phyloP scores from a whole-genome alignment of 2,113 vertebrate genomes.

The Anas platyrhynchos region DNA sequence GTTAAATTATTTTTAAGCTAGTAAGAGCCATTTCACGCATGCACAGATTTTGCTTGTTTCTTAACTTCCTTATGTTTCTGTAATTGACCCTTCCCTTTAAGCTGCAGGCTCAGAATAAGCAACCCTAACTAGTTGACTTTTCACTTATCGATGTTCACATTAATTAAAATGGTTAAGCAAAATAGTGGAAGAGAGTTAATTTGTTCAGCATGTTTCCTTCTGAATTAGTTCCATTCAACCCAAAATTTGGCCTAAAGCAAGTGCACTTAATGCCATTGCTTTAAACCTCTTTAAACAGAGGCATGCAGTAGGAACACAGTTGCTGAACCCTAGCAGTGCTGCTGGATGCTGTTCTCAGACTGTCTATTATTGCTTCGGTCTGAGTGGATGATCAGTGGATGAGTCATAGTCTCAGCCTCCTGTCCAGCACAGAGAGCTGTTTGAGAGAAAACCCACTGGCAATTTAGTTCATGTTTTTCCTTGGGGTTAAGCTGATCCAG shows the following conservation, averaged over 20 bases:
- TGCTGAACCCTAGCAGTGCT: background rate
- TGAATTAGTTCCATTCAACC: slow-evolving; percentile 52
- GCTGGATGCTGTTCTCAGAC: background rate
- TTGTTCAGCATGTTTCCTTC: slow-evolving; percentile 57
- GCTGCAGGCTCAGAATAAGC: slow-evolving; percentile 16
- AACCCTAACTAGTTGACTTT: slow-evolving; percentile 10
- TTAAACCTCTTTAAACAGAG: slow-evolving; percentile 15
- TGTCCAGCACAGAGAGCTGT: slow-evolving; percentile 19
- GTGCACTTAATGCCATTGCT: slow-evolving; percentile 12
- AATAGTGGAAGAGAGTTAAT: slow-evolving; percentile 48
- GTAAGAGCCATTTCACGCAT: background rate
- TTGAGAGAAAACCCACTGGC: slow-evolving; percentile 30
- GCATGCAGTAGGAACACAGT: background rate
- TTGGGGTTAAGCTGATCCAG: background rate
- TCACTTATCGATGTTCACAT: background rate
- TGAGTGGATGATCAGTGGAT: slow-evolving; percentile 16
- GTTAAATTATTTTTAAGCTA: background rate
- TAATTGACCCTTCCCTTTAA: background rate
- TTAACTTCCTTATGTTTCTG: background rate
- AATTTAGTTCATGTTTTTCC: background rate
- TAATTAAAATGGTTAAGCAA: slow-evolving; percentile 43
- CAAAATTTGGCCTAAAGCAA: slow-evolving; percentile 53
- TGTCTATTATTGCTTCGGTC: background rate
- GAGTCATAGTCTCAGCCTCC: slow-evolving; percentile 30
- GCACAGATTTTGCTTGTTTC: background rate